Evolutionary conservation across 2,113 vertebrate species (phyloP), one percentile per base, ranked within the genome.

Genomic region (Platycercus adscitus): DNA sequence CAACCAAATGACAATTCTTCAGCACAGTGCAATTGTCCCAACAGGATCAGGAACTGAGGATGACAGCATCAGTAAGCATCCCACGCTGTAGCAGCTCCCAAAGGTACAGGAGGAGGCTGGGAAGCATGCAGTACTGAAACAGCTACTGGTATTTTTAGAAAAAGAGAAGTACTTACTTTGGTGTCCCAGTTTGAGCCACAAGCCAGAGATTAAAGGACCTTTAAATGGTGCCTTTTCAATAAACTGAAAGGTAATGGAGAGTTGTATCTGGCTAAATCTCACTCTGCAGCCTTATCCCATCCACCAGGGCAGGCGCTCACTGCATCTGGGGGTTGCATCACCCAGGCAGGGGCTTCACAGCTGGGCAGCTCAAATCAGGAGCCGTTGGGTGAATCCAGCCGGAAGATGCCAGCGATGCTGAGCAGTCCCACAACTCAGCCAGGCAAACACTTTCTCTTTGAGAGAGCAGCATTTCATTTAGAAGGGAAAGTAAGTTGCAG

Each of bases 41-140:
- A 1, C 1, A 24, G 47, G 47, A 31, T 37, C 11, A 49, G 47
- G 76, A 86, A 13, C 11, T 0, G 0, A 86, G 61, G 16, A 29
- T 17, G 31, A 15, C 56, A 78, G 53, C 60, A 6, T 26, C 75
- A 41, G 21, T 1, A 56, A 63, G 49, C 76, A 80, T 26, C 71
- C 46, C 52, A 49, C 2, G 0, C 8, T 6, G 23, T 4, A 41
- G 70, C 50, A 80, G 58, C 68, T 79, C 76, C 71, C 28, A 41
- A 13, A 53, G 29, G 16, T 4, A 6, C 80, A 60, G 60, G 39
- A 80, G 41, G 6, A 50, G 43, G 46, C 28, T 14, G 11, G 84
- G 18, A 86, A 53, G 33, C 33, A 55, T 0, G 0, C 10, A 28
- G 37, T 13, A 44, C 17, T 29, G 13, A 33, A 76, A 63, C 17